Percentiles rank a stretch among this genome's conserved stretches.
phyloP scores from a whole-genome alignment of 2,113 vertebrate genomes.

The Heliornis fulica region DNA sequence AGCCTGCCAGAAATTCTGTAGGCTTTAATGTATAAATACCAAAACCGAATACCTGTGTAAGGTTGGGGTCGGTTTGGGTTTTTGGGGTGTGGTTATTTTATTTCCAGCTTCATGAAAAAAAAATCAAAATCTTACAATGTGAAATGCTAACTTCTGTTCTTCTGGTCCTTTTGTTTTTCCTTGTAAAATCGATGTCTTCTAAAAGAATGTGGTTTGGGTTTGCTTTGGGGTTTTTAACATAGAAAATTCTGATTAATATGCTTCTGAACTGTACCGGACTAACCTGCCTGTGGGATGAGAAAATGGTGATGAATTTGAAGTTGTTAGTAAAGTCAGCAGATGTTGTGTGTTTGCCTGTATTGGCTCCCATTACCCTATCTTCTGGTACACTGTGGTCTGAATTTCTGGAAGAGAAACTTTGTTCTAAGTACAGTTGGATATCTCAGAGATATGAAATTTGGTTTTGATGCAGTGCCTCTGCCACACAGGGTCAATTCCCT shows the following conservation, averaged over 20 bases:
- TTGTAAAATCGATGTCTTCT: background rate
- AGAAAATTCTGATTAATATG: background rate
- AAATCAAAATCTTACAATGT: background rate
- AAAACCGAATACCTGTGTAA: background rate
- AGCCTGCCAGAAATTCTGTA: background rate
- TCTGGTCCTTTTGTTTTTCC: background rate
- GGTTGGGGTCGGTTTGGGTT: too few species aligned
- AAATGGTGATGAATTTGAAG: background rate
- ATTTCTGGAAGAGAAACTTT: background rate
- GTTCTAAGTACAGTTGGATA: background rate
- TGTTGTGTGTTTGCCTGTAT: background rate
- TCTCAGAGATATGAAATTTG: background rate
- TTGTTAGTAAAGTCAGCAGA: background rate
- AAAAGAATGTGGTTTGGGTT: too few species aligned
- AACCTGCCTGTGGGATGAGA: background rate
- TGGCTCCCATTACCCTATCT: background rate
- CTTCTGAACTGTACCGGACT: background rate
- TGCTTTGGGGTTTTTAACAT: background rate
- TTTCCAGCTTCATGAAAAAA: background rate
- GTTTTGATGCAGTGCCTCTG: background rate
- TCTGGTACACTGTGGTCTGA: background rate
- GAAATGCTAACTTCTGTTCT: background rate
- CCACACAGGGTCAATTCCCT: background rate
- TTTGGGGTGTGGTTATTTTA: too few species aligned
- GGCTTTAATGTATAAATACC: background rate